phyloP scores from a whole-genome alignment of 2,797 vertebrate species.

The Falco rusticolus region DNA sequence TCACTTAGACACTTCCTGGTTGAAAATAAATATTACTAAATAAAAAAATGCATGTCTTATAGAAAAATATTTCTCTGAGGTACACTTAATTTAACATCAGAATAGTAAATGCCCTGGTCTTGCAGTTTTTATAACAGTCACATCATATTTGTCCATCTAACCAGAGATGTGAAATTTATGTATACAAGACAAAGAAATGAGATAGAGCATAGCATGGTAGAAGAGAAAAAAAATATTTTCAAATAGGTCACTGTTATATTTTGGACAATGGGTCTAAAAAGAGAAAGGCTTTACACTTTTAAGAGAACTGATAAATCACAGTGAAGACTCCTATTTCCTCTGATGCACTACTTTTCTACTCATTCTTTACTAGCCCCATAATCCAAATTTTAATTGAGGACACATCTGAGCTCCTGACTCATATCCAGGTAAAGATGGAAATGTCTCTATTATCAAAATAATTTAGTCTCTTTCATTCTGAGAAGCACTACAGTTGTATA shows the following conservation, averaged over 20 bases:
- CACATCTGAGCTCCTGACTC: background rate
- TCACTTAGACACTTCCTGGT: background rate
- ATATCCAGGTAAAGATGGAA: background rate
- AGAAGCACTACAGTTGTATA: background rate
- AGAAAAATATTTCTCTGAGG: background rate
- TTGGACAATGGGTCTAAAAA: background rate
- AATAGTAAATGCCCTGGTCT: background rate
- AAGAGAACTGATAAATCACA: background rate
- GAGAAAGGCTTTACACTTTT: background rate
- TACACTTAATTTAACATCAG: background rate
- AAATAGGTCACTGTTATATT: background rate
- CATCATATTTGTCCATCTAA: background rate
- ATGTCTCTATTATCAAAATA: background rate
- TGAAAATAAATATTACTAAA: background rate
- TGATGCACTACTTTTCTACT: background rate
- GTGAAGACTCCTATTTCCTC: background rate
- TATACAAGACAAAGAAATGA: background rate
- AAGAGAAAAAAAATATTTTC: background rate
- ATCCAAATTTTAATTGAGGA: background rate
- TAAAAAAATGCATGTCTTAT: background rate
- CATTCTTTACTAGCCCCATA: background rate
- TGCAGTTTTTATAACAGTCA: background rate
- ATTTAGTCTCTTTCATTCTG: background rate
- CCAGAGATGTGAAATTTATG: background rate
- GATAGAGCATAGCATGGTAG: background rate